Base-by-base conservation (phyloP, 2,113 vertebrate species). In the Gyps fulvus region DNA sequence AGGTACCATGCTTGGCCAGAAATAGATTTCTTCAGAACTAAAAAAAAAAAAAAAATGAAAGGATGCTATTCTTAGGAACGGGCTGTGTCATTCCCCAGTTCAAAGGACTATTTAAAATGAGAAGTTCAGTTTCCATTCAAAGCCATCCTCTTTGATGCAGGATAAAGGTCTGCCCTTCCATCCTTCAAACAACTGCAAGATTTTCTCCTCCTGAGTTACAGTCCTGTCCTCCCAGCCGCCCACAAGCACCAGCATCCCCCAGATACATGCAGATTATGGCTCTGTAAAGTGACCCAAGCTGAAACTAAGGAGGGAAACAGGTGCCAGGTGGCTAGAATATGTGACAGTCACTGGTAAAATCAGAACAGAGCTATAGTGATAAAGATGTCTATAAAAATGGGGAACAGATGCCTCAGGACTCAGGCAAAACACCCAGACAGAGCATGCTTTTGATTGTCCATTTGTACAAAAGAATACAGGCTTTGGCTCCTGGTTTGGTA, bases 121-220 rank as follows among this genome's bases (percentile, higher is more conserved):
- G 82, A 97, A 97, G 78, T 94, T 93, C 66, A 84, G 57, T 97
- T 95, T 93, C 91, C 87, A 96, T 91, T 91, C 95, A 96, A 96
- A 96, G 96, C 65, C 62, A 79, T 76, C 72, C 84, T 94, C 95
- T 97, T 97, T 97, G 96, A 96, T 91, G 84, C 69, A 93, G 81
- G 54, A 97, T 94, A 95, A 95, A 97, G 89, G 78, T 70, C 49
- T 83, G 61, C 15, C 43, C 73, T 95, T 89, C 89, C 70, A 95
- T 87, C 81, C 78, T 93, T 89, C 89, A 91, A 96, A 97, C 92
- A 95, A 96, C 89, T 97, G 89, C 57, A 96, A 92, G 74, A 84
- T 94, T 91, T 97, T 85, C 83, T 67, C 49, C 91, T 97, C 40
- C 89, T 91, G 89, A 82, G 66, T 97, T 95, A 94, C 91, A 94